These are phyloP conservation scores for Danio jaintianensis DNA, from an alignment of 2,797 vertebrate species.

Conservation along the genomic window DNA sequence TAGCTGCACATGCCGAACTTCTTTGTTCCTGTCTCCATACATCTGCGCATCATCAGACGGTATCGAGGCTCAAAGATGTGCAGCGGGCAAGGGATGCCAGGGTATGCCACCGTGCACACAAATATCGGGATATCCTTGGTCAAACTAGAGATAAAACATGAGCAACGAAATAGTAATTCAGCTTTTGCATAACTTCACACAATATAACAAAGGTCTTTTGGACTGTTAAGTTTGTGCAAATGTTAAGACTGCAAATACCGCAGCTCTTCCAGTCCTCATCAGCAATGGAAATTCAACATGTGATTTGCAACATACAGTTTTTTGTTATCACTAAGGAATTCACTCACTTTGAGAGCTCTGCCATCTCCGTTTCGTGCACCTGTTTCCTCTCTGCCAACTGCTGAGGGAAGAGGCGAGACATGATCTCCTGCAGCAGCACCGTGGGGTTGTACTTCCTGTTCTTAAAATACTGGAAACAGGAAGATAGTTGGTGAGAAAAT, in stretches of 20 bases:
- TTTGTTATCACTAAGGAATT: neutral
- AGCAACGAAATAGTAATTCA: neutral
- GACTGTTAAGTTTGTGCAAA: neutral
- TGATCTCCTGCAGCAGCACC: constrained; percentile 82
- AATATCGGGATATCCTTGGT: constrained; percentile 91
- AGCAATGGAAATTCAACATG: neutral
- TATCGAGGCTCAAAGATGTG: constrained; percentile 93
- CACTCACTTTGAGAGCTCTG: constrained; percentile 90
- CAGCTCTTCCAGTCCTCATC: neutral
- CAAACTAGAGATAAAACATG: constrained; percentile 72
- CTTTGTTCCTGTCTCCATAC: constrained; percentile 90
- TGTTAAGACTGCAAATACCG: neutral
- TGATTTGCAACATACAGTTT: neutral
- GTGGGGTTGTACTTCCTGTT: constrained; percentile 87
- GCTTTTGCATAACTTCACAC: neutral
- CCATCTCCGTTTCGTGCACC: constrained; percentile 85
- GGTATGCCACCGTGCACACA: constrained; percentile 90
- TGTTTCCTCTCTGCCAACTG: constrained; percentile 85
- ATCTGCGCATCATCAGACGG: constrained; percentile 92
- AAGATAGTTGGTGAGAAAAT: neutral
- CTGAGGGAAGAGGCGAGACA: constrained; percentile 79
- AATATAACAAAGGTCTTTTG: neutral
- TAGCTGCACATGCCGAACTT: constrained; percentile 93
- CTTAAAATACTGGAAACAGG: constrained; percentile 82
- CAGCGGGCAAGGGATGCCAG: constrained; percentile 87